Evolutionary conservation across 1,140 invertebrate species (phyloP).

Genomic region (Drosophila guanche): DNA sequence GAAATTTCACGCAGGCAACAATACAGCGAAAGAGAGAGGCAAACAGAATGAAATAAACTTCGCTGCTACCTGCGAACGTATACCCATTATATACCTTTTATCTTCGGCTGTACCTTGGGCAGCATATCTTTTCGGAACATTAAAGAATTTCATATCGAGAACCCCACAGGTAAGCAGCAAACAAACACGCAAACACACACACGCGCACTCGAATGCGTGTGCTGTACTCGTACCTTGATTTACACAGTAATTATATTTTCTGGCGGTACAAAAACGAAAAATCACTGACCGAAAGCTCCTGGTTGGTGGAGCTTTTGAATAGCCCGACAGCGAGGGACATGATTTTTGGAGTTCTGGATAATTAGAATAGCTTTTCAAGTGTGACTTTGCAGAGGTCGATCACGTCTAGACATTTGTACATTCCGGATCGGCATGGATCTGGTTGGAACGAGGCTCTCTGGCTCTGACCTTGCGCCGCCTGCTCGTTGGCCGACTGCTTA

Average conservation of each 20-base stretch:
- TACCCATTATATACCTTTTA: constrained; percentile 17
- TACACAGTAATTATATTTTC: constrained; percentile 44
- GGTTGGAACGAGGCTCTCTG: constrained; percentile 29
- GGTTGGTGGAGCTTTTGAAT: constrained; percentile 22
- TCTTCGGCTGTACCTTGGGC: constrained; percentile 2
- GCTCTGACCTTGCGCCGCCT: constrained; percentile 35
- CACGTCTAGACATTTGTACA: constrained; percentile 24
- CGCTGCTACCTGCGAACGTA: constrained; percentile 21
- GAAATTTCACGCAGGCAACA: constrained; percentile 39
- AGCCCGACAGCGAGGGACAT: neutral
- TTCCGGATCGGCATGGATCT: constrained; percentile 23
- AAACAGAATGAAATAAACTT: no score
- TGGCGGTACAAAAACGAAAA: constrained; percentile 33
- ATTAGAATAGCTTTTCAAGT: constrained; percentile 11
- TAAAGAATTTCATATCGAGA: constrained; percentile 38
- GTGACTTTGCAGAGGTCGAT: constrained; percentile 34
- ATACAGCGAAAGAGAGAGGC: constrained; percentile 1
- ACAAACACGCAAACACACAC: constrained; percentile 2
- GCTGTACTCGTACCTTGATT: constrained; percentile 7
- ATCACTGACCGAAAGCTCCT: constrained; percentile 36
- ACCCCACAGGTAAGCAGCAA: constrained; percentile 35
- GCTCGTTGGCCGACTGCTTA: constrained; percentile 15
- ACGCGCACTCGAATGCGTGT: constrained; percentile 5
- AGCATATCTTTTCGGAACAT: no score
- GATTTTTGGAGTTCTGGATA: constrained; percentile 22